A percentile compares a stretch with the other conserved stretches of the same genome.
Conservation (phyloP, 2,797 vertebrate species). For the Gambelia wislizenii region DNA sequence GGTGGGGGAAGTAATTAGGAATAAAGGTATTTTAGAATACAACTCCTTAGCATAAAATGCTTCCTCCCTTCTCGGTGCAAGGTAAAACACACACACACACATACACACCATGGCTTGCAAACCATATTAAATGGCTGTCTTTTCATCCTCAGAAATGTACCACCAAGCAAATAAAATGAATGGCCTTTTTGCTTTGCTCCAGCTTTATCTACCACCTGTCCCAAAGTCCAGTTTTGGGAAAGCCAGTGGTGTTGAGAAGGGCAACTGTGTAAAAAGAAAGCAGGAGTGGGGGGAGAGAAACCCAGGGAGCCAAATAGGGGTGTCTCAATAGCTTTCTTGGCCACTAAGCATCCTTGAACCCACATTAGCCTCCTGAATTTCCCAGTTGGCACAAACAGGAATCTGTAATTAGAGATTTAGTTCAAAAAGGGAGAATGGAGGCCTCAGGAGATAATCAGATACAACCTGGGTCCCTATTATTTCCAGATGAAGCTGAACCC, state of each 20-base stretch:
- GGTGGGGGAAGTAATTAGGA: no score
- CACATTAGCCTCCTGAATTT: conserved; percentile 49
- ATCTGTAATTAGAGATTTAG: conserved; percentile 76
- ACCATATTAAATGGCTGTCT: no score
- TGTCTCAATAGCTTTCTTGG: conserved; percentile 45
- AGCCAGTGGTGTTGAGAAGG: neutral
- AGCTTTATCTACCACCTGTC: conserved; percentile 24
- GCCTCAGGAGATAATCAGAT: neutral
- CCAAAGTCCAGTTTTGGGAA: neutral
- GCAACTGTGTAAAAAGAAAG: neutral
- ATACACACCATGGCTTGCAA: no score
- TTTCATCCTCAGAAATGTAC: no score
- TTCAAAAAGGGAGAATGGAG: conserved; percentile 75
- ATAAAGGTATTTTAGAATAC: no score
- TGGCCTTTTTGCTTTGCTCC: conserved; percentile 55
- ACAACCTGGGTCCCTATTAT: conserved; percentile 71
- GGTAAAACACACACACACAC: conserved; percentile 52
- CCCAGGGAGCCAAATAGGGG: conserved; percentile 39
- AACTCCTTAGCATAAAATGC: neutral
- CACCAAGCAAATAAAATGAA: conserved; percentile 41
- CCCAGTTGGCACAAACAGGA: conserved; percentile 77
- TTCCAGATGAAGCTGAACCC: conserved; percentile 81
- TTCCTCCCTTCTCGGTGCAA: conserved; percentile 47
- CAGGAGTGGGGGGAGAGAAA: no score
- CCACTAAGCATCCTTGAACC: conserved; percentile 27